Percentiles rank a stretch among this genome's conserved stretches.
Evolutionary conservation across 92 coral and sea anemone genomes (phyloP).

Genomic region (Epizoanthus stellaris): DNA sequence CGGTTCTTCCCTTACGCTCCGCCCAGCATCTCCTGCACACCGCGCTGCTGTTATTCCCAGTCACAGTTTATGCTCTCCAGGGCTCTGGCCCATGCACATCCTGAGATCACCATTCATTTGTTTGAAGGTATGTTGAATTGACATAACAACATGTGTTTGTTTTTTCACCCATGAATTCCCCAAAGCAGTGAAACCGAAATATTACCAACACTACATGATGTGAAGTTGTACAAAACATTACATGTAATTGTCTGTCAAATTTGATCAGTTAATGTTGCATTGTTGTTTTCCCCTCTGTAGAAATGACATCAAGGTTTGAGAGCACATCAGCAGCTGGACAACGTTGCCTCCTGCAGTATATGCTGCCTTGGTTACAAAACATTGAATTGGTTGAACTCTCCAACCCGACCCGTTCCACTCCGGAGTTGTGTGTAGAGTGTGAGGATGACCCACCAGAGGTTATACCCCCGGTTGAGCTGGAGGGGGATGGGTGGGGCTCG

Average conservation of each 20-base stretch:
- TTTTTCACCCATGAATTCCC: no score
- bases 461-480: slow-evolving; percentile 83
- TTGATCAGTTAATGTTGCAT: no score
- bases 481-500: slow-evolving; percentile 99
- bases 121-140: slow-evolving; percentile 81
- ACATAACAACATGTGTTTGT: no score
- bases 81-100: slow-evolving; percentile 90
- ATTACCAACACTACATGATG: no score
- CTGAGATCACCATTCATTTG: slow-evolving; percentile 94
- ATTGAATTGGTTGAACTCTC: slow-evolving; percentile 90
- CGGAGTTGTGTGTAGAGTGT: slow-evolving; percentile 65
- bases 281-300: slow-evolving; percentile 47
- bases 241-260: no score
- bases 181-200: no score
- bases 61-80: slow-evolving; percentile 83
- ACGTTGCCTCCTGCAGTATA: slow-evolving; percentile 92
- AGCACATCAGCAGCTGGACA: slow-evolving; percentile 87
- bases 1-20: slow-evolving; percentile 94
- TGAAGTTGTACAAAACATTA: no score
- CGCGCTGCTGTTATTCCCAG: slow-evolving; percentile 93
- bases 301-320: slow-evolving; percentile 94
- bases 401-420: slow-evolving; percentile 67
- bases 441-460: slow-evolving; percentile 58
- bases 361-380: slow-evolving; percentile 96
- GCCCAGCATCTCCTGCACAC: slow-evolving; percentile 90